These are phyloP conservation scores for Xylota sylvarum DNA, from an alignment of 2,888 invertebrate genomes.

Conservation along the genomic window DNA sequence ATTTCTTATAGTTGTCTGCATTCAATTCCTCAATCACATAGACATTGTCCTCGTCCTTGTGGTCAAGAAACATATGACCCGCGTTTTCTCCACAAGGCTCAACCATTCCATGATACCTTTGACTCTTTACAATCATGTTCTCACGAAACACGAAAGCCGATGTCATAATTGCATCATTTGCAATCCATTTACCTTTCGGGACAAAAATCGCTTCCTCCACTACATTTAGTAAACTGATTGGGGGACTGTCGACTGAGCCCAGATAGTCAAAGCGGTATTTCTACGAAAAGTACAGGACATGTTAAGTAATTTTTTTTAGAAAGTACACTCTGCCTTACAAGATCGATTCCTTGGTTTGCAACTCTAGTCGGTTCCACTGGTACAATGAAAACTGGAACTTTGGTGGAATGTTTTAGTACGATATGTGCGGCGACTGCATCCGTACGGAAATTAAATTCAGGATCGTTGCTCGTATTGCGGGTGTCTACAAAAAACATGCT, in stretches of 20 bases:
- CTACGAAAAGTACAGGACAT: slow-evolving; percentile 80
- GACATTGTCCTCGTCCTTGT: slow-evolving; percentile 82
- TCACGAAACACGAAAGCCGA: slow-evolving; percentile 85
- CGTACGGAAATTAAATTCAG: slow-evolving; percentile 90
- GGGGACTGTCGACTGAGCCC: slow-evolving; percentile 79
- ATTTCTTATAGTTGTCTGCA: slow-evolving; percentile 85
- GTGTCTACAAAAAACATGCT: slow-evolving; percentile 81
- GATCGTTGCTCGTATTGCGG: slow-evolving; percentile 87
- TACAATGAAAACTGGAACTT: slow-evolving; percentile 86
- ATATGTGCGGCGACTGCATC: slow-evolving; percentile 92
- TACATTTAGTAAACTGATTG: slow-evolving; percentile 85
- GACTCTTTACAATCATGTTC: slow-evolving; percentile 82
- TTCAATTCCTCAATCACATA: slow-evolving; percentile 85
- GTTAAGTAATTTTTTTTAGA: too few relatives aligned
- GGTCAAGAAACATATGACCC: slow-evolving; percentile 88
- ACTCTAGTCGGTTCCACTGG: slow-evolving; percentile 89
- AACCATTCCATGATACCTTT: slow-evolving; percentile 85
- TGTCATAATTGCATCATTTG: slow-evolving; percentile 86
- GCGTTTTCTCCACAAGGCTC: slow-evolving; percentile 87
- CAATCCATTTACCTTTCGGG: slow-evolving; percentile 80
- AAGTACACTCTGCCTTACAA: slow-evolving; percentile 69
- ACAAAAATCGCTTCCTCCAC: slow-evolving; percentile 84
- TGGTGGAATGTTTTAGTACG: slow-evolving; percentile 86
- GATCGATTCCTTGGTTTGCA: slow-evolving; percentile 78
- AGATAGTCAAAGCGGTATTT: slow-evolving; percentile 85